These are phyloP conservation scores for Gymnothorax reevesii DNA, from an alignment of 2,797 vertebrate genomes.

Conservation along the genomic window DNA sequence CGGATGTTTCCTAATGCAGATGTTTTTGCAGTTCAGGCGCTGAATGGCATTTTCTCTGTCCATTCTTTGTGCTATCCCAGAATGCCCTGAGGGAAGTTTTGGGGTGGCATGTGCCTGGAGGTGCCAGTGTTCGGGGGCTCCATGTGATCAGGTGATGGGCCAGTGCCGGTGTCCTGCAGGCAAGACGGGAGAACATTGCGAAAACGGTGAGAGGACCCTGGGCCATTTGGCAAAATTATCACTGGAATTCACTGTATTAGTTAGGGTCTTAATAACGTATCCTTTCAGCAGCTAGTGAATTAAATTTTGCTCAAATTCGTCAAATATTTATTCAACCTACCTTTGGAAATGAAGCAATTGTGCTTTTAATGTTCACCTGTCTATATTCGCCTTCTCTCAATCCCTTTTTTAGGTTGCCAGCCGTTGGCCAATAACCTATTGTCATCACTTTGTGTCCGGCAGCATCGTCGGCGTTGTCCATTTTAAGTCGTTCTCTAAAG, in stretches of 20 bases:
- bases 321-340: no score
- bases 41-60: not conserved
- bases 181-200: constrained; percentile 67
- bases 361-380: not conserved
- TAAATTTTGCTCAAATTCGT: no score
- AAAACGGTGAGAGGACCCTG: constrained; percentile 66
- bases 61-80: constrained; percentile 51
- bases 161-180: constrained; percentile 71
- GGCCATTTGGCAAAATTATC: not conserved
- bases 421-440: no score
- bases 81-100: constrained; percentile 67
- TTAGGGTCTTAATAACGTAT: no score
- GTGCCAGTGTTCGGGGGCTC: constrained; percentile 71
- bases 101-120: constrained; percentile 67
- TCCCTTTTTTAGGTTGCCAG: no score
- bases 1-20: no score
- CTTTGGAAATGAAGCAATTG: not conserved
- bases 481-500: no score
- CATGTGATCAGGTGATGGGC: constrained; percentile 68
- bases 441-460: no score
- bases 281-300: no score
- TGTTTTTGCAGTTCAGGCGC: no score
- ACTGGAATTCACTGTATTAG: no score
- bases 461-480: no score
- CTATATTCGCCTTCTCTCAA: not conserved